Evolutionary conservation across 2,797 vertebrate genomes (phyloP), one percentile per base, ranked within the genome.

Genomic region (Rhinella marina): DNA sequence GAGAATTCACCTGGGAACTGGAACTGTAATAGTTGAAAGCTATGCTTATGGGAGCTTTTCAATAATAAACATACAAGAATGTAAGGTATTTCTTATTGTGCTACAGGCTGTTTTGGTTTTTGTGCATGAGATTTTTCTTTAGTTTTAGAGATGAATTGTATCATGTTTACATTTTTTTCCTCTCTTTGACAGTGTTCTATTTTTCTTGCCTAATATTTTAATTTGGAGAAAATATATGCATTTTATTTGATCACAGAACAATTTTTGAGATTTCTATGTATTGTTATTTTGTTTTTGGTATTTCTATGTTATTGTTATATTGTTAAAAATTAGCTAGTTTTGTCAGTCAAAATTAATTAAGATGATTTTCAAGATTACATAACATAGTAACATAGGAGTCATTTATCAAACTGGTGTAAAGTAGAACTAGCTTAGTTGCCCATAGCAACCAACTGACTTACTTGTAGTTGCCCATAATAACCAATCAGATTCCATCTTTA

Each of bases 361-460:
- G 41, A 41, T 2, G 41, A 6, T 41, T 5, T 41, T 41, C 5
- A 41, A 41, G 4, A 41, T 41, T 41, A 41, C 41, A 41, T 41
- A 41, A 5, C 41, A 41, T 41, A 41, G 41, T 41, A 41, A 41
- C 41, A 41, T 41, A 41, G 41, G 41, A 41, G 41, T 41, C 41
- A 41, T 7, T 41, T 41, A 41, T 41, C 41, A 41, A 41, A 41
- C 2, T 41, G 41, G 41, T 41, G 41, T 41, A 41, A 41, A 41
- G 41, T 41, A 41, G 41, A 41, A 41, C 41, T 41, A 6, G 41
- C 41, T 41, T 41, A 41, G 41, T 41, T 41, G 41, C 41, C 41
- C 4, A 7, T 41, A 41, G 3, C 5, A 41, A 41, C 0, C 41
- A 6, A 0, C n/a, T n/a, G n/a, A n/a, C n/a, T n/a, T n/a, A n/a